A percentile compares a stretch with the other conserved stretches of the same genome.
These are phyloP conservation scores for Volucella zonaria DNA, from an alignment of 2,888 invertebrate genomes.

Conservation along the genomic window DNA sequence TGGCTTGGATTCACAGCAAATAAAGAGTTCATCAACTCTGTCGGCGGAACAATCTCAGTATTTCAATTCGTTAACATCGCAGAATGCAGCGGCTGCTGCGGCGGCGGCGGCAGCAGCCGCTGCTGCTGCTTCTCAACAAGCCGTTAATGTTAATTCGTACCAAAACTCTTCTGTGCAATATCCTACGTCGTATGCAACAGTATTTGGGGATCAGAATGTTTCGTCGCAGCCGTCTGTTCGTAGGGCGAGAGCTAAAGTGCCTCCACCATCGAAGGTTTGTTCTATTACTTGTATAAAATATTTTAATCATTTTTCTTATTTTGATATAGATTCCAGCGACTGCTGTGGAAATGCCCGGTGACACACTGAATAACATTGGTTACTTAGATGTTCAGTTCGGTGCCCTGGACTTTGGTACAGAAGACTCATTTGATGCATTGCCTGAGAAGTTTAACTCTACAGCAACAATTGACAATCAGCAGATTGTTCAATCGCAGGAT, in stretches of 20 bases:
- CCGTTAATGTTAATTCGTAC: slow-evolving; percentile 69
- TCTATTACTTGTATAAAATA: background rate
- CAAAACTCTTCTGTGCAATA: slow-evolving; percentile 79
- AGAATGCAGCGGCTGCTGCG: slow-evolving; percentile 76
- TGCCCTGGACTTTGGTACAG: slow-evolving; percentile 89
- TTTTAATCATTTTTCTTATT: slow-evolving; percentile 45
- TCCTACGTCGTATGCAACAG: slow-evolving; percentile 81
- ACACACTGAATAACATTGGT: slow-evolving; percentile 87
- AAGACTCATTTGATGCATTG: slow-evolving; percentile 81
- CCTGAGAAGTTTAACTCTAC: slow-evolving; percentile 82
- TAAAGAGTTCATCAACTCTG: slow-evolving; percentile 85
- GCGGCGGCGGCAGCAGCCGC: slow-evolving; percentile 70
- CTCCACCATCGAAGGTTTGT: slow-evolving; percentile 91
- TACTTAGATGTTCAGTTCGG: slow-evolving; percentile 97
- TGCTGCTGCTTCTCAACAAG: slow-evolving; percentile 71
- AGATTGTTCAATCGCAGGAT: slow-evolving; percentile 78
- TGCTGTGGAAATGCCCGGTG: slow-evolving; percentile 98
- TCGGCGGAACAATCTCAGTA: slow-evolving; percentile 87
- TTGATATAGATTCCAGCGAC: slow-evolving; percentile 91
- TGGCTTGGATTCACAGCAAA: slow-evolving; percentile 81
- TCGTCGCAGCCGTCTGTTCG: slow-evolving; percentile 82
- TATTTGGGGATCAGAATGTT: slow-evolving; percentile 79
- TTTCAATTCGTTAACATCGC: slow-evolving; percentile 83
- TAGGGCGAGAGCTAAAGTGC: slow-evolving; percentile 88
- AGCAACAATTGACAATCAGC: slow-evolving; percentile 79